phyloP scores from a whole-genome alignment of 2,797 vertebrate species.

The Sebastes matsubarae region DNA sequence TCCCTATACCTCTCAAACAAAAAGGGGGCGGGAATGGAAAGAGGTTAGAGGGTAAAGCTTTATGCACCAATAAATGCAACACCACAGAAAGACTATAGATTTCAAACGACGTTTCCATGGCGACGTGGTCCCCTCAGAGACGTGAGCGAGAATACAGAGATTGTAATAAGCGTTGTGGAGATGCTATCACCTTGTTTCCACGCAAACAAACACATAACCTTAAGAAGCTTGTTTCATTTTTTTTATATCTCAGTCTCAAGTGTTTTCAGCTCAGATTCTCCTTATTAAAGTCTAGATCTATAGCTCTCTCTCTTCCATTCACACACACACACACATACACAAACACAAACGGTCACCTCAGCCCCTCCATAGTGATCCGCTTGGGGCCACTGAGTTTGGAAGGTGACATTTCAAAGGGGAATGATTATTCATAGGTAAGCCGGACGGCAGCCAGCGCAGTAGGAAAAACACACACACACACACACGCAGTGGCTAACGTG shows the following conservation, averaged over 20 bases:
- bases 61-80: not conserved
- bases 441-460: conserved; percentile 29
- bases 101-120: conserved; percentile 57
- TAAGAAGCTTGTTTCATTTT: conserved; percentile 14
- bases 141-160: conserved; percentile 25
- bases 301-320: not conserved
- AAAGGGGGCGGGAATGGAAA: not conserved
- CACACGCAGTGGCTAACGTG: not conserved
- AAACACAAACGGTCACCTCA: not conserved
- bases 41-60: not conserved
- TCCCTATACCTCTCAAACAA: not conserved
- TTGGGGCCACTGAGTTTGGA: conserved; percentile 73
- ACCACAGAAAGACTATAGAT: conserved; percentile 8
- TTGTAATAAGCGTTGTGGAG: conserved; percentile 30
- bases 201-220: not conserved
- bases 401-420: conserved; percentile 76
- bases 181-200: conserved; percentile 20
- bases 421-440: conserved; percentile 75
- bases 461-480: conserved; percentile 45
- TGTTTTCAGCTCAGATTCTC: conserved; percentile 9
- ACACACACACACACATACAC: conserved; percentile 5
- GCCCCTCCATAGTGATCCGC: conserved; percentile 6
- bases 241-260: conserved; percentile 22
- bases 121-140: conserved; percentile 8
- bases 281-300: not conserved